Base-by-base conservation (phyloP, 64 coral and sea anemone species). In the Platygyra sinensis region DNA sequence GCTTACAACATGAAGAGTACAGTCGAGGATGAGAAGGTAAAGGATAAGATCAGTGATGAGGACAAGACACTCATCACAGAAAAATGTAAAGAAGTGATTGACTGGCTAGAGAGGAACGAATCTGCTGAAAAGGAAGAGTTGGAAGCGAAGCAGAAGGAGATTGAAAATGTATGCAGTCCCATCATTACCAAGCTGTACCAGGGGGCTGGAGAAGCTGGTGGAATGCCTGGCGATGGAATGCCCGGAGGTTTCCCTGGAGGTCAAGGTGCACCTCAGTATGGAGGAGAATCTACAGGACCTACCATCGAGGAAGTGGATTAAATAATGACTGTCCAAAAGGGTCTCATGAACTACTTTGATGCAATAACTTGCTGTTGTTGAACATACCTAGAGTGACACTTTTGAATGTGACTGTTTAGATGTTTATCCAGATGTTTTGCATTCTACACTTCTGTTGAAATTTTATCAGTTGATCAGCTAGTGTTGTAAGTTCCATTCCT, bases 231-330 rank as follows among this genome's bases (percentile, higher is more conserved):
- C n/a, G n/a, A n/a, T 51, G 79, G 86, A 2, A 50, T 78, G 25
- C 77, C 88, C 84, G 80, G 89, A 39, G 89, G 86, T 10, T 71
- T 78, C 50, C 77, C 88, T 91, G 80, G 89, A n/a, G 89, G 79
- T 7, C 67, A 30, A 22, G 51, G 28, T 57, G 72, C n/a, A 60
- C 4, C 86, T 24, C 72, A 77, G 32, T 67, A 52, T 28, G 72
- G 62, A 16, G 92, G 86, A 65, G 87, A 80, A 49, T 75, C 92
- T 36, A 54, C 76, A 74, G 92, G 93, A 6, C 93, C 93, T 29
- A 94, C 93, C 30, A 94, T 94, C 75, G 93, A 94, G 86, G 93
- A 94, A 75, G 93, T 94, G 30, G 93, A 94, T 67, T 94, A 90
- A 94, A 76, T 36, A 1, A 36, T 36, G 1, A 15, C 54, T 36